Evolutionary conservation across 2,113 vertebrate species (phyloP).

Genomic region (Poeciliopsis retropinna): DNA sequence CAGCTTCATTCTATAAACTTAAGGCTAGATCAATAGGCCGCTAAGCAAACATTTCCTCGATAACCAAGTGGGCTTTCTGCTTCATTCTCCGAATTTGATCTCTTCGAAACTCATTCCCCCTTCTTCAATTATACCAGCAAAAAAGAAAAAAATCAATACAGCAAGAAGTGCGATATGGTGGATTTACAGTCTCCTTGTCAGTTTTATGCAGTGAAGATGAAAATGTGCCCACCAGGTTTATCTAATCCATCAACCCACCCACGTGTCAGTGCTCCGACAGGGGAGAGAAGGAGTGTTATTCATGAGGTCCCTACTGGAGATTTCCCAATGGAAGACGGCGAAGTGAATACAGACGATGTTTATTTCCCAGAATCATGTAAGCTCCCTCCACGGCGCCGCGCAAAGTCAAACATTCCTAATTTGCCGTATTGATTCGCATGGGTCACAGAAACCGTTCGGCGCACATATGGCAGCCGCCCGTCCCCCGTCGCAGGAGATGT

Average conservation of each 20-base stretch:
- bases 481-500: constrained; percentile 47
- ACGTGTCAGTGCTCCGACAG: constrained; percentile 33
- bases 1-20: constrained; percentile 6
- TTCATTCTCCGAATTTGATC: constrained; percentile 28
- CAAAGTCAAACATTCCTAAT: constrained; percentile 69
- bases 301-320: constrained; percentile 68
- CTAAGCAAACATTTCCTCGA: constrained; percentile 42
- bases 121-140: constrained; percentile 49
- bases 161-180: constrained; percentile 32
- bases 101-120: constrained; percentile 36
- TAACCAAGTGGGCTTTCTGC: neutral
- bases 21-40: constrained; percentile 26
- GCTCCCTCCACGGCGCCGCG: constrained; percentile 56
- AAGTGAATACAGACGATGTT: constrained; percentile 75
- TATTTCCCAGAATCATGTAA: constrained; percentile 69
- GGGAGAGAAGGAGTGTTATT: constrained; percentile 65
- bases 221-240: constrained; percentile 67
- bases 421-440: constrained; percentile 64
- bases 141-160: constrained; percentile 46
- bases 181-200: constrained; percentile 43
- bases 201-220: constrained; percentile 29
- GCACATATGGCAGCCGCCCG: constrained; percentile 54
- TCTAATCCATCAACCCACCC: constrained; percentile 68
- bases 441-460: constrained; percentile 29
- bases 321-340: constrained; percentile 73